These are phyloP conservation scores for Otis tarda DNA, from an alignment of 2,113 vertebrate genomes.

Conservation along the genomic window DNA sequence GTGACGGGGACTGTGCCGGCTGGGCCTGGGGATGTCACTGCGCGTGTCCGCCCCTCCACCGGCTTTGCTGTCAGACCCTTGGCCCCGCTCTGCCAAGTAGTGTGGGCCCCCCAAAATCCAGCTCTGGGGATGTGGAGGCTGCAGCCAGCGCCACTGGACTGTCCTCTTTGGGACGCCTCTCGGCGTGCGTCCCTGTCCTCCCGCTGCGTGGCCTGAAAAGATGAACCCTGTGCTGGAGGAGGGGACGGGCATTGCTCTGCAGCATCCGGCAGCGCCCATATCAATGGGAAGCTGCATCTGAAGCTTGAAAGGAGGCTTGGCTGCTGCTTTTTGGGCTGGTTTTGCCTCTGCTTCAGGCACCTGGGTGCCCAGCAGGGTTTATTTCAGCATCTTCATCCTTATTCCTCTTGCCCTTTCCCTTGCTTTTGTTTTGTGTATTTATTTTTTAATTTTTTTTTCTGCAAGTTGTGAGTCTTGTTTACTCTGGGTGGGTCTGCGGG, in stretches of 20 bases:
- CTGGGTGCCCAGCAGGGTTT: neutral
- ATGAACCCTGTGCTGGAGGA: neutral
- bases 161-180: neutral
- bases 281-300: neutral
- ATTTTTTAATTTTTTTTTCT: too few relatives aligned
- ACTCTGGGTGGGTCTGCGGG: neutral
- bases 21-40: neutral
- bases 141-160: neutral
- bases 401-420: neutral
- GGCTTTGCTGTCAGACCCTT: neutral
- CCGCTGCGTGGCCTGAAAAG: neutral
- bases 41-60: accelerated
- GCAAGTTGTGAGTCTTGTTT: neutral
- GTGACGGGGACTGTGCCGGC: accelerated
- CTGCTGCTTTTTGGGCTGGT: neutral
- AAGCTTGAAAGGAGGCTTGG: neutral
- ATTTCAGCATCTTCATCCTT: neutral
- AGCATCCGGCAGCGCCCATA: neutral
- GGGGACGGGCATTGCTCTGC: neutral
- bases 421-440: neutral
- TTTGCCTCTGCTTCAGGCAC: neutral
- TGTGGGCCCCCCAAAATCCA: neutral
- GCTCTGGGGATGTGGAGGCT: neutral
- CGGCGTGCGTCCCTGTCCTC: neutral
- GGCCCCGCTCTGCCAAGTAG: neutral